phyloP scores from a whole-genome alignment of 2,888 invertebrate species.

The Amphipyra berbera region DNA sequence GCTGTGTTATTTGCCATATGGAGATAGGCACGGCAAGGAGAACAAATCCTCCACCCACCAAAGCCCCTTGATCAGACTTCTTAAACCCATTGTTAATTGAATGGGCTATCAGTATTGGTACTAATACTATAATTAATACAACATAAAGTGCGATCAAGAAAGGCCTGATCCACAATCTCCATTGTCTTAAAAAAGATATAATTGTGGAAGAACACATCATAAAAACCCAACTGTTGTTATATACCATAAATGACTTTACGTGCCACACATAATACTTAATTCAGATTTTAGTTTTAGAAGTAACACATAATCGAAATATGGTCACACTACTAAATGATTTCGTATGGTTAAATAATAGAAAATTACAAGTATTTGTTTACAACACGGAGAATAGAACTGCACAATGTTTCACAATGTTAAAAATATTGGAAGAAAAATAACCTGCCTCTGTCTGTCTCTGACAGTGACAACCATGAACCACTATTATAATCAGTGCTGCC shows the following conservation, averaged over 20 bases:
- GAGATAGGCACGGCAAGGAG: slow-evolving; percentile 97
- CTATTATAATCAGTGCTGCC: no score
- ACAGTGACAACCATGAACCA: no score
- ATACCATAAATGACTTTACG: slow-evolving; percentile 19
- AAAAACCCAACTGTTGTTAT: slow-evolving; percentile 46
- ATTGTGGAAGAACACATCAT: slow-evolving; percentile 82
- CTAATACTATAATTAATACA: slow-evolving; percentile 94
- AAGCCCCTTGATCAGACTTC: slow-evolving; percentile 94
- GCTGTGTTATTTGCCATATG: slow-evolving; percentile 98
- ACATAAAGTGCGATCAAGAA: slow-evolving; percentile 94
- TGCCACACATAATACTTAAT: slow-evolving; percentile 60
- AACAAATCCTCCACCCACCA: slow-evolving; percentile 97
- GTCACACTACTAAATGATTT: slow-evolving; percentile 21
- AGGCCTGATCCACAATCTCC: slow-evolving; percentile 98
- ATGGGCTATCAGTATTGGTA: slow-evolving; percentile 95
- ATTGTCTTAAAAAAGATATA: slow-evolving; percentile 86
- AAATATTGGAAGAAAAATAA: background rate
- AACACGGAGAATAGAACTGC: slow-evolving; percentile 12
- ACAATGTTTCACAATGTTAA: slow-evolving; percentile 34
- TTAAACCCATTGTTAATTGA: slow-evolving; percentile 94
- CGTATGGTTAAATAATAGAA: background rate
- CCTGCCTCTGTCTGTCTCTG: background rate
- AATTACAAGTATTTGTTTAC: slow-evolving; percentile 11
- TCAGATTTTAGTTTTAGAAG: slow-evolving; percentile 17
- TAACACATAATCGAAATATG: slow-evolving; percentile 7